phyloP scores from a whole-genome alignment of 2,113 vertebrate species.

The Burhinus bistriatus region DNA sequence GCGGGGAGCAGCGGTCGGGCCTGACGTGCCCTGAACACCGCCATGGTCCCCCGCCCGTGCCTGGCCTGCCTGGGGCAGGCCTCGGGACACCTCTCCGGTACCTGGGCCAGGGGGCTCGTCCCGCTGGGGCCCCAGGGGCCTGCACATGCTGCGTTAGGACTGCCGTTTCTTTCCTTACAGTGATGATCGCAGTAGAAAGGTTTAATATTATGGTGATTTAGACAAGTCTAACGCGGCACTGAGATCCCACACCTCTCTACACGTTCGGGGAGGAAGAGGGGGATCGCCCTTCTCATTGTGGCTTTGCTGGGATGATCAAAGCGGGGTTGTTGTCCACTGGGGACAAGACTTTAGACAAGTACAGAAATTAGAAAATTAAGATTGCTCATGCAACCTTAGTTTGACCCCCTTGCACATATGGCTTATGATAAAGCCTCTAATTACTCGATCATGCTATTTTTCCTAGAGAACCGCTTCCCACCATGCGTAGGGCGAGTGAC shows the following conservation, averaged over 20 bases:
- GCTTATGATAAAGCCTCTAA: background rate
- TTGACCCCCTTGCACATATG: background rate
- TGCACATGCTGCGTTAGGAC: fast-evolving
- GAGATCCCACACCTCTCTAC: fast-evolving
- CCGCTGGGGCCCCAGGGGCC: fast-evolving
- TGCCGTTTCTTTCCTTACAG: fast-evolving
- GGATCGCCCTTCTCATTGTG: fast-evolving
- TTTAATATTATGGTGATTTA: fast-evolving
- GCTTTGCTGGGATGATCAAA: background rate
- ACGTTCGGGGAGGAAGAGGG: fast-evolving
- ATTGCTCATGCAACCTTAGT: background rate
- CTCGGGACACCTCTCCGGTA: background rate
- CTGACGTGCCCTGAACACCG: background rate
- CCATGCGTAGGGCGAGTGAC: background rate
- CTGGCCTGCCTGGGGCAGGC: background rate
- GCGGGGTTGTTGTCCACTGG: fast-evolving
- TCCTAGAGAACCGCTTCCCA: background rate
- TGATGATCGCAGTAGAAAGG: fast-evolving
- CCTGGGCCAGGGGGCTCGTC: background rate
- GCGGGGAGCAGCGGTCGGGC: too few species aligned
- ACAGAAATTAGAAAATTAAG: background rate
- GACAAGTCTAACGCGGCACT: fast-evolving
- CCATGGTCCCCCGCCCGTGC: too few species aligned
- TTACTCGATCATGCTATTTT: background rate
- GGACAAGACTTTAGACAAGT: background rate